Percentiles rank a stretch among this genome's conserved stretches.
Evolutionary conservation across 2,113 vertebrate species (phyloP).

Genomic region (Aspidoscelis tigris): DNA sequence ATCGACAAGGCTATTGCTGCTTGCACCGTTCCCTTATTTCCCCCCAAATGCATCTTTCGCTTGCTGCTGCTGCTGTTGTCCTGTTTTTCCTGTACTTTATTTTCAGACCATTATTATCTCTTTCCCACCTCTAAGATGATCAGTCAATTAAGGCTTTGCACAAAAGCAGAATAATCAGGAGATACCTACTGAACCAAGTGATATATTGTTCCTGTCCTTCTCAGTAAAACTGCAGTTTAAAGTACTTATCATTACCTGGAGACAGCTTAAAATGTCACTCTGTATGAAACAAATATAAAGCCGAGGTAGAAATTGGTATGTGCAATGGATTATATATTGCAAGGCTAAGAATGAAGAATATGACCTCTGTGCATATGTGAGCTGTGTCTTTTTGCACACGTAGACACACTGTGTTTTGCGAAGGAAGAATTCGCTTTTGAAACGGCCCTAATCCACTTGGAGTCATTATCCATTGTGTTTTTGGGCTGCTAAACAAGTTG

Average conservation of each 20-base stretch:
- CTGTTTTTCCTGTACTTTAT: too few species aligned
- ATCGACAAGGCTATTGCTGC: conserved; percentile 24
- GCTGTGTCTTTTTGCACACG: background rate
- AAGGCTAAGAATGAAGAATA: conserved; percentile 33
- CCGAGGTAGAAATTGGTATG: conserved; percentile 55
- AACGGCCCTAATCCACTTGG: conserved; percentile 27
- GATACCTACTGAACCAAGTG: conserved; percentile 75
- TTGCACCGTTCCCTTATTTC: conserved; percentile 35
- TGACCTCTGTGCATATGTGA: conserved; percentile 47
- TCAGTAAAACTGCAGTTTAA: conserved; percentile 61
- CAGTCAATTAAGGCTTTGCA: conserved; percentile 78
- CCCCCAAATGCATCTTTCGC: conserved; percentile 51
- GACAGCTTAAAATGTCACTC: conserved; percentile 67
- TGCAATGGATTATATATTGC: conserved; percentile 32
- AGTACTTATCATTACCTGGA: conserved; percentile 75
- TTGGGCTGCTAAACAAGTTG: conserved; percentile 26
- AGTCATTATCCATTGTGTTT: background rate
- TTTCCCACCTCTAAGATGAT: conserved; percentile 66
- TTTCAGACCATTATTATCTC: conserved; percentile 30
- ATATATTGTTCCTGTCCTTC: conserved; percentile 79
- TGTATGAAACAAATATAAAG: conserved; percentile 56
- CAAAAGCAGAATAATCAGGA: conserved; percentile 72
- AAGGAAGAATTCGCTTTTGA: conserved; percentile 43
- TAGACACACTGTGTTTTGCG: background rate
- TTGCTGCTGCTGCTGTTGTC: conserved; percentile 42